These are phyloP conservation scores for Sinosuthora webbiana DNA, from an alignment of 2,113 vertebrate species.

Conservation along the genomic window DNA sequence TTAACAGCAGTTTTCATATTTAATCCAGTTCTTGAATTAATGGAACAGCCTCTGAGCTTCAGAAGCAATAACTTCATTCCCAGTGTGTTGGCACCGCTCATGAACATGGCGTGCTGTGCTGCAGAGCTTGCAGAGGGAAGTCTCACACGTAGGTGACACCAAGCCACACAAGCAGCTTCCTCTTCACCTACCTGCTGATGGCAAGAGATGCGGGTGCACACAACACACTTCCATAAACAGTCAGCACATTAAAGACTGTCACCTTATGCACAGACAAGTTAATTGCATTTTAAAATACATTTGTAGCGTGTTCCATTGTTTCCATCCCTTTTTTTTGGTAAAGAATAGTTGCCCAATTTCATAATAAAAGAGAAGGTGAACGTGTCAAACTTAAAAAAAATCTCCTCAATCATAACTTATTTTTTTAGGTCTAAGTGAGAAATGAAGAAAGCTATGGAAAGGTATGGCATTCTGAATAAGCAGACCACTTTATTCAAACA, in stretches of 20 bases:
- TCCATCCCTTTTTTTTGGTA: neutral
- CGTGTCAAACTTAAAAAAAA: neutral
- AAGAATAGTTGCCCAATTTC: neutral
- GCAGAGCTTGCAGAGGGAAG: neutral
- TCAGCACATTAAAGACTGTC: neutral
- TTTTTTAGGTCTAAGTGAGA: neutral
- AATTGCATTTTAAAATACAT: neutral
- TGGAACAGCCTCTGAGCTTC: neutral
- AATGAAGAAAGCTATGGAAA: neutral
- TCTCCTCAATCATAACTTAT: neutral
- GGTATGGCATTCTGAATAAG: neutral
- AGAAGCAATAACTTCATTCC: neutral
- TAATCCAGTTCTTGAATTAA: neutral
- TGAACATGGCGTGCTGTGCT: rapidly evolving
- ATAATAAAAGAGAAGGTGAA: neutral
- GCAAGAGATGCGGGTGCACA: neutral
- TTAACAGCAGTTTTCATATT: conserved; percentile 4
- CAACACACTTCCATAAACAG: neutral
- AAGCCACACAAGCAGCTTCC: neutral
- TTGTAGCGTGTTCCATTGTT: neutral
- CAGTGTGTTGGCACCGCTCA: rapidly evolving
- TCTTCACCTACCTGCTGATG: neutral
- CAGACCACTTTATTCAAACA: neutral
- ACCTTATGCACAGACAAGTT: neutral
- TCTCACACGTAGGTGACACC: rapidly evolving